Conservation (phyloP, 2,888 invertebrate species). For the Nephrotoma flavescens region DNA sequence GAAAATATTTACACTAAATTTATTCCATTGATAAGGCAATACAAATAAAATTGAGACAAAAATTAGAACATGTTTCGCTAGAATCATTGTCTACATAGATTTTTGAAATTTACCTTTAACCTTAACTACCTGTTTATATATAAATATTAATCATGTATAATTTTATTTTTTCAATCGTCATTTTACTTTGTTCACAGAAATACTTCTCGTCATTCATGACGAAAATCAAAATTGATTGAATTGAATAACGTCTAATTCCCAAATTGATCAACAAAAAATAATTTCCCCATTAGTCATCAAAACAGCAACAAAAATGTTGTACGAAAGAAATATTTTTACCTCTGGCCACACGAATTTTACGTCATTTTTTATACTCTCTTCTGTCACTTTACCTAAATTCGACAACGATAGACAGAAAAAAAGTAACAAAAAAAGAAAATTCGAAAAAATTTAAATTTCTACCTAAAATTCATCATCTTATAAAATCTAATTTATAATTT, state of each 20-base stretch:
- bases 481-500: background rate
- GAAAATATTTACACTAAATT: no score
- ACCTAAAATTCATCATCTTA: background rate
- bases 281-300: background rate
- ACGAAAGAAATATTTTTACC: background rate
- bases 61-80: no score
- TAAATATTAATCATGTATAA: no score
- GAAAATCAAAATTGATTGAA: no score
- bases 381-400: slow-evolving; percentile 1
- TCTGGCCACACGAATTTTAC: background rate
- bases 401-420: slow-evolving; percentile 2
- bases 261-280: background rate
- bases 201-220: no score
- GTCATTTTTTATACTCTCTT: background rate
- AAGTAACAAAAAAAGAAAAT: background rate
- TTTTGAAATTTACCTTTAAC: no score
- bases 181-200: no score
- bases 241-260: background rate
- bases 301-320: background rate
- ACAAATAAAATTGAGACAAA: no score
- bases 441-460: background rate
- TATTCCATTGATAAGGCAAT: no score
- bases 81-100: no score
- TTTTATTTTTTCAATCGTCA: no score
- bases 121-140: no score